These are phyloP conservation scores for Drosophila elegans DNA, from an alignment of 1,140 invertebrate genomes.

Conservation along the genomic window DNA sequence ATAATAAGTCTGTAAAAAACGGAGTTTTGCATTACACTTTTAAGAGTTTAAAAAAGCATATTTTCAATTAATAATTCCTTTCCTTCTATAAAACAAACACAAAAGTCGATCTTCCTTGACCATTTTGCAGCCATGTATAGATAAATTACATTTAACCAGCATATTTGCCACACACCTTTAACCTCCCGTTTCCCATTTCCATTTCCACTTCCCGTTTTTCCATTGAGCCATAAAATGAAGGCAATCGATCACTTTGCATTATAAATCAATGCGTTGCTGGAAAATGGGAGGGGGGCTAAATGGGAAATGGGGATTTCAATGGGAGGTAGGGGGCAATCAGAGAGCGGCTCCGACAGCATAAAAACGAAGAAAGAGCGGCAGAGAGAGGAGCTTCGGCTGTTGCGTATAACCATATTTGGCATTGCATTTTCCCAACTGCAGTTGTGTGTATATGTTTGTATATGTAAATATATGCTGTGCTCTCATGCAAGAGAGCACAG, in stretches of 20 bases:
- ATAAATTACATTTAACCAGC: conserved; percentile 26
- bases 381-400: conserved; percentile 33
- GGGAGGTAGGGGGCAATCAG: background rate
- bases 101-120: background rate
- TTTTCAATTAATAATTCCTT: too few relatives aligned
- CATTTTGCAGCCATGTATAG: background rate
- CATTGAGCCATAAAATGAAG: conserved; percentile 36
- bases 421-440: conserved; percentile 74
- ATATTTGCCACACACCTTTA: conserved; percentile 19
- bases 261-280: conserved; percentile 31
- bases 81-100: too few relatives aligned
- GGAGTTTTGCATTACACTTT: too few relatives aligned
- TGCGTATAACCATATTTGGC: conserved; percentile 80
- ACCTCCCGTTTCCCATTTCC: conserved; percentile 15
- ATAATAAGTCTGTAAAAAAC: too few relatives aligned
- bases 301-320: background rate
- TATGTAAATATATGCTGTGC: background rate
- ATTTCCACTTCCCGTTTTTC: conserved; percentile 43
- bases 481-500: background rate
- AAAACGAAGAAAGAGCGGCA: background rate
- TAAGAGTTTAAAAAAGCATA: too few relatives aligned
- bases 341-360: conserved; percentile 24
- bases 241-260: conserved; percentile 48
- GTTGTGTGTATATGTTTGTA: conserved; percentile 5
- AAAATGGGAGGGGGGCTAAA: background rate